Evolutionary conservation across 2,888 invertebrate genomes (phyloP).

Genomic region (Hirtodrosophila trivittata): DNA sequence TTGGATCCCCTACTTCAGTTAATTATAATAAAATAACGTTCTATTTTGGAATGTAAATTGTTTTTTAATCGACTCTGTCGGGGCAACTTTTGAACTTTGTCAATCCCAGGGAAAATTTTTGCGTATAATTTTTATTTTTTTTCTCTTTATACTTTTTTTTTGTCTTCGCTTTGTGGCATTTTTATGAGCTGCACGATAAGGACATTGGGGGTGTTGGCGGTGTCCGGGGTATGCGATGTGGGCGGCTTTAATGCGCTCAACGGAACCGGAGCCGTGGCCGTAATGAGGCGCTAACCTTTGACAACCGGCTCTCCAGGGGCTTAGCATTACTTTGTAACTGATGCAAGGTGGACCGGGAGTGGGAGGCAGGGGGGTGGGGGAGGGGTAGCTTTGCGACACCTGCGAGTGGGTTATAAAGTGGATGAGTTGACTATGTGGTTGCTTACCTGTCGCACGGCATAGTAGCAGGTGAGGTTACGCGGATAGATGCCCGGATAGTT

Average conservation of each 20-base stretch:
- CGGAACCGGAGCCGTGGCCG: conserved; percentile 9
- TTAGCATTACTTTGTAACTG: conserved; percentile 14
- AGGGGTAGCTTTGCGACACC: conserved; percentile 28
- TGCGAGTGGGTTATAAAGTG: conserved; percentile 8
- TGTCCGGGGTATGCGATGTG: too few species aligned
- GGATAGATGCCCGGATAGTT: conserved; percentile 97
- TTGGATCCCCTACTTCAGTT: conserved; percentile 48
- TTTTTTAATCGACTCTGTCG: conserved; percentile 63
- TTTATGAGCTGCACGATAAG: conserved; percentile 56
- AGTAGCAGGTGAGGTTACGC: conserved; percentile 96
- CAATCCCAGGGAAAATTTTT: conserved; percentile 34
- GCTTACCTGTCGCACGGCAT: conserved; percentile 90
- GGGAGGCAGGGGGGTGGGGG: conserved; percentile 1
- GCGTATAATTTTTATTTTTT: conserved; percentile 13
- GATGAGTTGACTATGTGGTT: conserved; percentile 2
- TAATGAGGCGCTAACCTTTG: conserved; percentile 48
- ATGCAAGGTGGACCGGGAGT: background rate
- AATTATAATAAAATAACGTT: conserved; percentile 66
- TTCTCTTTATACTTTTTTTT: conserved; percentile 1
- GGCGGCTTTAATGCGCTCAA: conserved; percentile 7
- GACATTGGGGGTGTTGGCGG: background rate
- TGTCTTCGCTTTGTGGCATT: conserved; percentile 36
- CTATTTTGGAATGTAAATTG: conserved; percentile 72
- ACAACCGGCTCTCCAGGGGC: conserved; percentile 23
- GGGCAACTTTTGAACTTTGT: conserved; percentile 60